Percentiles rank a stretch among this genome's conserved stretches.
Conservation (phyloP, 2,797 vertebrate genomes). For the Lycodopsis pacificus region DNA sequence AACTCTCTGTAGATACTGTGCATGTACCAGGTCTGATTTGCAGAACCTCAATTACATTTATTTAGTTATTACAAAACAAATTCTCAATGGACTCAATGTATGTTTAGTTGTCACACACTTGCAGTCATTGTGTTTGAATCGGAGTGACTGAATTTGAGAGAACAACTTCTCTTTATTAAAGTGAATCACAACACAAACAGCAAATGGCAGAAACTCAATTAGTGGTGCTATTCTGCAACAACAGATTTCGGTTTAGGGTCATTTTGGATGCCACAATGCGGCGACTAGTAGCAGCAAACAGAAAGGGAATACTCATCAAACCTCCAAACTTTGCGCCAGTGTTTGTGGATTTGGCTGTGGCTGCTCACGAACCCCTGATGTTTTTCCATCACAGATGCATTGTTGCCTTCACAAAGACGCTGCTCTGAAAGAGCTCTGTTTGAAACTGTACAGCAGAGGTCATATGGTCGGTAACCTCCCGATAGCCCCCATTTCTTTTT, state of each 20-base stretch:
- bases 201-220: not conserved
- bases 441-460: conserved; percentile 43
- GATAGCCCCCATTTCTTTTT: conserved; percentile 46
- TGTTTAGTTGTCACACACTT: not conserved
- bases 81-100: not conserved
- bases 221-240: not conserved
- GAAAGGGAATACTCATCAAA: conserved; percentile 12
- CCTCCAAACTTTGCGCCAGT: conserved; percentile 22
- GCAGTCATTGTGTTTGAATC: not conserved
- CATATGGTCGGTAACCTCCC: conserved; percentile 31
- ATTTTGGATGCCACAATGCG: not conserved
- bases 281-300: conserved; percentile 4
- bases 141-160: not conserved
- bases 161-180: not conserved
- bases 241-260: not conserved
- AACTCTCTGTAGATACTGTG: not conserved
- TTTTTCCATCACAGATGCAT: conserved; percentile 65
- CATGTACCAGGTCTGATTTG: not conserved
- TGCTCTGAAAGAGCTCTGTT: conserved; percentile 33
- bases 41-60: not conserved
- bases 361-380: conserved; percentile 46
- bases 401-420: conserved; percentile 51
- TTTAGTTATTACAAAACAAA: not conserved
- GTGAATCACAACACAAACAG: conserved; percentile 3
- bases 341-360: conserved; percentile 22